Conservation (phyloP, 2,888 invertebrate genomes). For the Podabrus alpinus region DNA sequence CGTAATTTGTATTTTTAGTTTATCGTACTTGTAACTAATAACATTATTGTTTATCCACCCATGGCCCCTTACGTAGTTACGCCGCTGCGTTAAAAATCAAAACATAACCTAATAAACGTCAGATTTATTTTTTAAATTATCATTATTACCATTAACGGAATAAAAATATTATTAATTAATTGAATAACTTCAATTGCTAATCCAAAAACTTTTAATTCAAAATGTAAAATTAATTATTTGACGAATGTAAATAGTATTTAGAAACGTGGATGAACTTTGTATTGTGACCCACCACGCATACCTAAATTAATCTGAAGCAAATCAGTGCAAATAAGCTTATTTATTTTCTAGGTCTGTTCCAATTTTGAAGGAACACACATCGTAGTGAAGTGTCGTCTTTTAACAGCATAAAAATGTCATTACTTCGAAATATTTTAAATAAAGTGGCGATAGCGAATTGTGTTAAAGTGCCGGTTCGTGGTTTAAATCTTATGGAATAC, state of each 20-base stretch:
- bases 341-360: neutral
- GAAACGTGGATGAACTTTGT: neutral
- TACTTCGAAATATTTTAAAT: neutral
- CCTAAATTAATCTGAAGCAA: neutral
- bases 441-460: neutral
- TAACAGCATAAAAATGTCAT: neutral
- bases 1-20: neutral
- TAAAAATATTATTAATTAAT: neutral
- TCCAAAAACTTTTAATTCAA: neutral
- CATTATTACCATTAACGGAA: neutral
- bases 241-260: neutral
- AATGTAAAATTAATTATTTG: neutral
- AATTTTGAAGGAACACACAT: neutral
- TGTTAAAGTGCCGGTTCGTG: conserved; percentile 58
- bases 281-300: neutral
- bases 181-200: neutral
- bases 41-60: too few relatives aligned
- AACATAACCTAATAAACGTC: neutral
- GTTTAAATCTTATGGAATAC: conserved; percentile 92
- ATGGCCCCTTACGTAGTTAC: neutral
- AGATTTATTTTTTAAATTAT: neutral
- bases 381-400: neutral
- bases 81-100: neutral
- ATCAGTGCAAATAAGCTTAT: neutral
- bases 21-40: neutral